phyloP scores from a whole-genome alignment of 2,888 invertebrate species.

The Plemyria rubiginata region DNA sequence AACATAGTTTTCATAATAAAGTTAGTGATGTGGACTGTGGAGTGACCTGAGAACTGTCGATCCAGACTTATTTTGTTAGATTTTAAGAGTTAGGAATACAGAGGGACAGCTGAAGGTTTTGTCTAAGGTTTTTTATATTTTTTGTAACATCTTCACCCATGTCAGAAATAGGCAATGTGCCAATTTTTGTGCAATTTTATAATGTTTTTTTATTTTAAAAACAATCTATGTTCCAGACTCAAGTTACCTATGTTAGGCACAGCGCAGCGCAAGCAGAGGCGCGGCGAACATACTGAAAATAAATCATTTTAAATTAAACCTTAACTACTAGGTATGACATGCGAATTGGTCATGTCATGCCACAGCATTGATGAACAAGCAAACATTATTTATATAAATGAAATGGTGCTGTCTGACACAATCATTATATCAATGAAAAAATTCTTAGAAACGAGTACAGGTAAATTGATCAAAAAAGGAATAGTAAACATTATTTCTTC shows the following conservation, averaged over 20 bases:
- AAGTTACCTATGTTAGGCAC: no score
- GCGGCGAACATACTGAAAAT: no score
- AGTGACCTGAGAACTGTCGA: conserved; percentile 73
- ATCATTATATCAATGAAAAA: conserved; percentile 18
- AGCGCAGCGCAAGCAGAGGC: no score
- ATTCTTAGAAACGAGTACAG: conserved; percentile 7
- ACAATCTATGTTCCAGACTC: not conserved
- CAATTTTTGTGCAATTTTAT: not conserved
- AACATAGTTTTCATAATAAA: conserved; percentile 67
- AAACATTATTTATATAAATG: conserved; percentile 1
- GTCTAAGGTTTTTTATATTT: conserved; percentile 9
- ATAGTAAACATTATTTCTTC: conserved; percentile 13
- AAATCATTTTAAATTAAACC: no score
- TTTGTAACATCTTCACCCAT: not conserved
- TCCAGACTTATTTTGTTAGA: conserved; percentile 76
- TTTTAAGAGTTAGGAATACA: conserved; percentile 67
- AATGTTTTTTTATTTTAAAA: not conserved
- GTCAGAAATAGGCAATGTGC: not conserved
- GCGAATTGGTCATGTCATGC: no score
- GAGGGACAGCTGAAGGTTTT: conserved; percentile 35
- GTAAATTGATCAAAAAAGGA: conserved; percentile 20
- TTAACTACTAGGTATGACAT: no score
- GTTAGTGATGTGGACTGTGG: conserved; percentile 77
- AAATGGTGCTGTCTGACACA: conserved; percentile 1
- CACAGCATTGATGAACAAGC: not conserved